Evolutionary conservation across 2,888 invertebrate species (phyloP).

Genomic region (Cactoblastis cactorum): DNA sequence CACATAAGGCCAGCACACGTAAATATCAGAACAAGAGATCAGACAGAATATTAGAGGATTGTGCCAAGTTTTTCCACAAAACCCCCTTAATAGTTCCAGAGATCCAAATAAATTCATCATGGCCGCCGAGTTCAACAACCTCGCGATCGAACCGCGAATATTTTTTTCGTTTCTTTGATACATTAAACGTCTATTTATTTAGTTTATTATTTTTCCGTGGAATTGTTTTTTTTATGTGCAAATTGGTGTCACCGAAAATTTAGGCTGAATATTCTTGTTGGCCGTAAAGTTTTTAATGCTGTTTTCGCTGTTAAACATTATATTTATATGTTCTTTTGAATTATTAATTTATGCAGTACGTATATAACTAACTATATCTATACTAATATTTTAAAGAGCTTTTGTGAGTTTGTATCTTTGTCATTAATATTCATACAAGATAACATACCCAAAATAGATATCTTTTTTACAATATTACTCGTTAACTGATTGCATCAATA

Average conservation of each 20-base stretch:
- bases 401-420: too few relatives aligned
- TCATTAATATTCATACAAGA: too few relatives aligned
- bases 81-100: slow-evolving; percentile 10
- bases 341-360: too few relatives aligned
- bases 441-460: too few relatives aligned
- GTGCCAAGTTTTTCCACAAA: slow-evolving; percentile 8
- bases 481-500: too few relatives aligned
- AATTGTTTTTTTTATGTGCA: background rate
- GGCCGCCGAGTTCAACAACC: background rate
- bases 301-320: too few relatives aligned
- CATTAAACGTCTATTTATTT: background rate
- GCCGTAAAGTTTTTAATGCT: too few relatives aligned
- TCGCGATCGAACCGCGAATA: background rate
- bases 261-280: too few relatives aligned
- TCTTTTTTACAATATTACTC: too few relatives aligned
- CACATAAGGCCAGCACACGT: background rate
- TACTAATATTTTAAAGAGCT: too few relatives aligned
- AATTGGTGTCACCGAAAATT: background rate
- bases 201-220: background rate
- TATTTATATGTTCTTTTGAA: too few relatives aligned
- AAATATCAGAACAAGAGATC: background rate
- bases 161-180: background rate
- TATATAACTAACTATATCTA: too few relatives aligned
- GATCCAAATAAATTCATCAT: slow-evolving; percentile 9
- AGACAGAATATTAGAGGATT: background rate